Percentiles rank a stretch among this genome's conserved stretches.
These are phyloP conservation scores for Blastobasis adustella DNA, from an alignment of 2,888 invertebrate genomes.

Conservation along the genomic window DNA sequence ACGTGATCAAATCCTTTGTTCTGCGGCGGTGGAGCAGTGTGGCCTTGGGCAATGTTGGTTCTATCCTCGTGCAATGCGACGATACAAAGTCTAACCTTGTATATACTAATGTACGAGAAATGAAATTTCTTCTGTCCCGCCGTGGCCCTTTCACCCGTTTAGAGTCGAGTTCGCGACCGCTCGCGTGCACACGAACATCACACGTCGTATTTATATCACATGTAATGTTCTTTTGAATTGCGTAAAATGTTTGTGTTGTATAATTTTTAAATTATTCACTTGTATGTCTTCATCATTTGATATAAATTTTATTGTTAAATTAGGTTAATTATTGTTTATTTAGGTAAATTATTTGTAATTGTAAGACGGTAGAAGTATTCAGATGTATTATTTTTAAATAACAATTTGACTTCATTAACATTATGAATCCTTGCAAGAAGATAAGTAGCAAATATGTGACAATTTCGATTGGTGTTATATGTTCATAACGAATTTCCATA, in stretches of 20 bases:
- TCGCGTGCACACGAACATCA: neutral
- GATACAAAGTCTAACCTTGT: neutral
- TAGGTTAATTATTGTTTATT: conserved; percentile 32
- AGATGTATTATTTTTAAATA: conserved; percentile 2
- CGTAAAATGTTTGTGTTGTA: conserved; percentile 40
- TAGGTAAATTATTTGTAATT: conserved; percentile 27
- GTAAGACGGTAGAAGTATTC: conserved; percentile 1
- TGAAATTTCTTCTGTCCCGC: conserved; percentile 7
- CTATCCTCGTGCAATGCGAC: conserved; percentile 7
- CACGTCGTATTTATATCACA: neutral
- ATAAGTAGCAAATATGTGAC: too few relatives aligned
- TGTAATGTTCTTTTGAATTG: conserved; percentile 12
- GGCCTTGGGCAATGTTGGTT: conserved; percentile 16
- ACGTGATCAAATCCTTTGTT: neutral
- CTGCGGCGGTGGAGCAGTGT: neutral
- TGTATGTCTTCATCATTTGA: conserved; percentile 27
- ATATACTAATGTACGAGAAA: conserved; percentile 7
- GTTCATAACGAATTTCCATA: conserved; percentile 17
- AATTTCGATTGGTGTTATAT: conserved; percentile 8
- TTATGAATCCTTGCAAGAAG: too few relatives aligned
- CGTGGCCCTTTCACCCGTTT: too few relatives aligned
- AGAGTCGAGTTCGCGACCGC: neutral
- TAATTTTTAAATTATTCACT: conserved; percentile 31
- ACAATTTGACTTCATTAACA: too few relatives aligned
- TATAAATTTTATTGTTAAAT: conserved; percentile 30